These are phyloP conservation scores for Danio aesculapii DNA, from an alignment of 2,797 vertebrate species.

Conservation along the genomic window DNA sequence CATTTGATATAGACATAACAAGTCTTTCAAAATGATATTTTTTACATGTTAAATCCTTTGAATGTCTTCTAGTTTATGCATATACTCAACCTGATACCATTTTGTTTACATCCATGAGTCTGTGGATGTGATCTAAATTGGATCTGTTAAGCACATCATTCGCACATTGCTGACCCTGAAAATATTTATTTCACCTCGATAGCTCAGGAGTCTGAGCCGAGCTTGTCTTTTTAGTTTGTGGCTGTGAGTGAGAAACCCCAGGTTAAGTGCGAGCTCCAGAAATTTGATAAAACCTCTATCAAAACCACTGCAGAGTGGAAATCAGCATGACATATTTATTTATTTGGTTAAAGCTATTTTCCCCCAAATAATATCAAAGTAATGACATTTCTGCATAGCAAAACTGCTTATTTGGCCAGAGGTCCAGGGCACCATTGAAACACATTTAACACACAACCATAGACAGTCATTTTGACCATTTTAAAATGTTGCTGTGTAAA, in stretches of 20 bases:
- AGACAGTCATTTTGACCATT: no score
- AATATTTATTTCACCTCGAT: slow-evolving; percentile 18
- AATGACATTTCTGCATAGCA: slow-evolving; percentile 3
- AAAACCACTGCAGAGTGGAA: slow-evolving; percentile 8
- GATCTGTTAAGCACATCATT: slow-evolving; percentile 2
- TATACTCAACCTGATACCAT: background rate
- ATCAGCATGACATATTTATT: slow-evolving; percentile 21
- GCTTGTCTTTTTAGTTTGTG: background rate
- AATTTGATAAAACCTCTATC: slow-evolving; percentile 25
- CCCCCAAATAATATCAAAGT: slow-evolving; percentile 23
- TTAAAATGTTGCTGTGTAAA: no score
- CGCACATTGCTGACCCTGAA: background rate
- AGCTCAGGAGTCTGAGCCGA: slow-evolving; percentile 5
- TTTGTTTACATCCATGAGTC: background rate
- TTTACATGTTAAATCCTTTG: no score
- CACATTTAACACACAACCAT: background rate
- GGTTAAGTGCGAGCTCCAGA: background rate
- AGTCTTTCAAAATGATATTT: no score
- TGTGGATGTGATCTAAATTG: slow-evolving; percentile 15
- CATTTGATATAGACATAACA: background rate
- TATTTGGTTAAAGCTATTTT: slow-evolving; percentile 23
- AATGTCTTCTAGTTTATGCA: background rate
- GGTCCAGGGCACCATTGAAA: background rate
- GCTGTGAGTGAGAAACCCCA: background rate
- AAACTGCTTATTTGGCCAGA: slow-evolving; percentile 18